Conservation (phyloP, 1,140 invertebrate genomes). For the Tyrophagus putrescentiae region DNA sequence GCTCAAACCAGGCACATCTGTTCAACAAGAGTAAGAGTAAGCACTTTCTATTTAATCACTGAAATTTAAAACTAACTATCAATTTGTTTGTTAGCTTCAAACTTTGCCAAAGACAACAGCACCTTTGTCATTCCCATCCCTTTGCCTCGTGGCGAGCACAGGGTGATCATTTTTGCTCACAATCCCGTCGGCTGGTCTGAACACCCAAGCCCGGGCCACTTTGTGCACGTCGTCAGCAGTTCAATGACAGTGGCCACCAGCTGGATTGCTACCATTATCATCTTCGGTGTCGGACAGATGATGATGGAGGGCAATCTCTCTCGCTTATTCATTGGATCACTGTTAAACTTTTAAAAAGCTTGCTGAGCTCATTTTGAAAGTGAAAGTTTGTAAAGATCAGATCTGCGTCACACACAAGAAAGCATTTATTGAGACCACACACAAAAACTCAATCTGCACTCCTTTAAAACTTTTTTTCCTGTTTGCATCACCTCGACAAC, state of each 20-base stretch:
- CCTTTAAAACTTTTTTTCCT: too few species aligned
- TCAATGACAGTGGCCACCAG: not conserved
- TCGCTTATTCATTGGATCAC: slow-evolving; percentile 6
- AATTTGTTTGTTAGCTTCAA: not conserved
- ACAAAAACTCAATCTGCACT: too few species aligned
- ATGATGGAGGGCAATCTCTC: not conserved
- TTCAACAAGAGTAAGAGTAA: slow-evolving; percentile 20
- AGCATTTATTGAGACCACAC: too few species aligned
- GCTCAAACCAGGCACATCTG: slow-evolving; percentile 7
- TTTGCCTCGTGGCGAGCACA: slow-evolving; percentile 19
- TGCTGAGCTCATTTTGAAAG: too few species aligned
- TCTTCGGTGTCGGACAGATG: not conserved
- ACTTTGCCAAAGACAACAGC: slow-evolving; percentile 5
- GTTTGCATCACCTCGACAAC: too few species aligned
- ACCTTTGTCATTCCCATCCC: slow-evolving; percentile 16
- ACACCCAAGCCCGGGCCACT: not conserved
- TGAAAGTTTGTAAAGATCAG: too few species aligned
- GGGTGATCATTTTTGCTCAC: slow-evolving; percentile 17
- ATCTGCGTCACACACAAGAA: too few species aligned
- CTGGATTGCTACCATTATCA: not conserved
- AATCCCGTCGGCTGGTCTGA: slow-evolving; percentile 23
- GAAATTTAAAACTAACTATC: not conserved
- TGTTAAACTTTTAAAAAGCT: not conserved
- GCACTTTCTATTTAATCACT: not conserved
- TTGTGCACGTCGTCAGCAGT: slow-evolving; percentile 3